Conservation (phyloP, 2,113 vertebrate genomes). For the Cynopterus brachyotis region DNA sequence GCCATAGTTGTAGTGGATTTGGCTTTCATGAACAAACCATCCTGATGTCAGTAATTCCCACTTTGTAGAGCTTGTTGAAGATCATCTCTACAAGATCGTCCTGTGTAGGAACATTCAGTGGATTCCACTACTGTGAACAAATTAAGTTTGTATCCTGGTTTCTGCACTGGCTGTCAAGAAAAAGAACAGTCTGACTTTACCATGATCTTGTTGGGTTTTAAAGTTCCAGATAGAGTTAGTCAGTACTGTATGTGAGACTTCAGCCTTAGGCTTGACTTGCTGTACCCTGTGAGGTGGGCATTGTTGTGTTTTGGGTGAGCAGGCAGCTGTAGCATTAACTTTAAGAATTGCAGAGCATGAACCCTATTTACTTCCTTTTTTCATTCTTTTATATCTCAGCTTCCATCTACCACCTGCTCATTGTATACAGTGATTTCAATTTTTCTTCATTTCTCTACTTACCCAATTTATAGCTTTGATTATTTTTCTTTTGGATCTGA, state of each 20-base stretch:
- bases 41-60: background rate
- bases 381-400: background rate
- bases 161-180: conserved; percentile 28
- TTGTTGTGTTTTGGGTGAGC: background rate
- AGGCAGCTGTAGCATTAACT: background rate
- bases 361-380: background rate
- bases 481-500: background rate
- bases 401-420: background rate
- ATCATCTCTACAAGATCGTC: background rate
- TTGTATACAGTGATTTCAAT: background rate
- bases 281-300: background rate
- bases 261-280: background rate
- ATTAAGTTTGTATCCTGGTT: conserved; percentile 8
- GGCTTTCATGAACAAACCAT: background rate
- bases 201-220: conserved; percentile 11
- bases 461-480: background rate
- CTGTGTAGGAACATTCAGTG: background rate
- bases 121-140: conserved; percentile 7
- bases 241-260: background rate
- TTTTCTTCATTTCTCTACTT: background rate
- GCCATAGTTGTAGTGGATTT: background rate
- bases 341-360: background rate
- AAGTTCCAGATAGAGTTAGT: background rate
- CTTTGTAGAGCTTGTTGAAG: background rate
- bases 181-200: conserved; percentile 28